A percentile compares a stretch with the other conserved stretches of the same genome.
Evolutionary conservation across 2,113 vertebrate species (phyloP).

Genomic region (Elephantulus edwardii): DNA sequence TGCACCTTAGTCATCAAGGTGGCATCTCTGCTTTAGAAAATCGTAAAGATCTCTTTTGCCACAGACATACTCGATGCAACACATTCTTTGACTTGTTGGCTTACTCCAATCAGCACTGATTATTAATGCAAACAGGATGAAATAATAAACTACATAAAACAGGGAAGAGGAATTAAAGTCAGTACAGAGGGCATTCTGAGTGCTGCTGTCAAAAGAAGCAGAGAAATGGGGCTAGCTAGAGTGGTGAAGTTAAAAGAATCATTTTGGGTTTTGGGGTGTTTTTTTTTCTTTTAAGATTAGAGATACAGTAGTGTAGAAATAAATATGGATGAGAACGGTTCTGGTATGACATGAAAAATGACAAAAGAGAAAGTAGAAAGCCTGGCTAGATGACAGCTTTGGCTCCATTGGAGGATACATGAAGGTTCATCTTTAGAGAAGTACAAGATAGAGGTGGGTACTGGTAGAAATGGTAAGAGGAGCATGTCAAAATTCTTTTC

Average conservation of each 20-base stretch:
- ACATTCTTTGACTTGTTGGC: background rate
- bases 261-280: background rate
- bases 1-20: background rate
- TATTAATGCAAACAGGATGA: background rate
- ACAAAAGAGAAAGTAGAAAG: background rate
- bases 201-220: background rate
- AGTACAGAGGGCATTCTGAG: background rate
- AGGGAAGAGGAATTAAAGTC: background rate
- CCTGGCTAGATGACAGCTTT: background rate
- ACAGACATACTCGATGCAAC: background rate
- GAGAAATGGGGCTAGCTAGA: background rate
- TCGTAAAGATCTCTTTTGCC: background rate
- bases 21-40: background rate
- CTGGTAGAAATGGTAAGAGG: background rate
- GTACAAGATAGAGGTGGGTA: background rate
- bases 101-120: background rate
- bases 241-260: background rate
- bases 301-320: background rate
- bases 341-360: background rate
- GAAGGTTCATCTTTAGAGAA: background rate
- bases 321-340: background rate
- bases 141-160: background rate
- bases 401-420: background rate
- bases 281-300: background rate
- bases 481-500: background rate